Percentiles rank a stretch among this genome's conserved stretches.
Evolutionary conservation across 2,888 invertebrate species (phyloP).

Genomic region (Drosophila prostipennis): DNA sequence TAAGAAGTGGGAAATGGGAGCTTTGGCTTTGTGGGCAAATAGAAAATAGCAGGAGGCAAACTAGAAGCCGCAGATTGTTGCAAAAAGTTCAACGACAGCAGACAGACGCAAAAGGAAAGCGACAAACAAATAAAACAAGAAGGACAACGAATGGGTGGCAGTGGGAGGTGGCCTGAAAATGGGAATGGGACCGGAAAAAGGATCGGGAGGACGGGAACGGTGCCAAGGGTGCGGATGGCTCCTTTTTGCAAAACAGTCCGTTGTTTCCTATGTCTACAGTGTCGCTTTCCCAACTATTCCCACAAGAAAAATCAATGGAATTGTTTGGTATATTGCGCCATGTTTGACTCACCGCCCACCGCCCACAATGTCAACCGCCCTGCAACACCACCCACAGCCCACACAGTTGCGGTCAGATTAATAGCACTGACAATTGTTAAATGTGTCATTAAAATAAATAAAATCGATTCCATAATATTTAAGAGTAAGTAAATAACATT

Average conservation of each 20-base stretch:
- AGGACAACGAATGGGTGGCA: slow-evolving; percentile 18
- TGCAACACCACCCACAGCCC: not conserved
- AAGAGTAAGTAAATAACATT: too few relatives aligned
- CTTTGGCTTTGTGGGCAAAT: not conserved
- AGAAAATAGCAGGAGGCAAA: slow-evolving; percentile 1
- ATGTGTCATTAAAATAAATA: too few relatives aligned
- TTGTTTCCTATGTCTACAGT: slow-evolving; percentile 37
- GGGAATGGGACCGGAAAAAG: not conserved
- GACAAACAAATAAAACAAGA: slow-evolving; percentile 28
- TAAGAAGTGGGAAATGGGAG: not conserved
- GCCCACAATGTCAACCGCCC: slow-evolving; percentile 3
- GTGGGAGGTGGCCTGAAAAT: not conserved
- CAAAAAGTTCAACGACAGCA: slow-evolving; percentile 76
- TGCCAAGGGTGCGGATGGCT: slow-evolving; percentile 22
- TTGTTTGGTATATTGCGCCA: slow-evolving; percentile 72
- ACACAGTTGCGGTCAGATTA: slow-evolving; percentile 4
- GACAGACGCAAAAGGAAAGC: slow-evolving; percentile 39
- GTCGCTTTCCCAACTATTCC: slow-evolving; percentile 59
- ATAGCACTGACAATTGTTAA: slow-evolving; percentile 1
- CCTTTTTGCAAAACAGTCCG: slow-evolving; percentile 24
- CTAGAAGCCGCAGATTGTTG: slow-evolving; percentile 54
- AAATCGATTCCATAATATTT: too few relatives aligned
- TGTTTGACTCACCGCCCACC: slow-evolving; percentile 19
- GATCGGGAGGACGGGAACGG: not conserved
- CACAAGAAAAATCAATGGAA: slow-evolving; percentile 79